These are phyloP conservation scores for Podotricha telesiphe DNA, from an alignment of 2,888 invertebrate species.

Conservation along the genomic window DNA sequence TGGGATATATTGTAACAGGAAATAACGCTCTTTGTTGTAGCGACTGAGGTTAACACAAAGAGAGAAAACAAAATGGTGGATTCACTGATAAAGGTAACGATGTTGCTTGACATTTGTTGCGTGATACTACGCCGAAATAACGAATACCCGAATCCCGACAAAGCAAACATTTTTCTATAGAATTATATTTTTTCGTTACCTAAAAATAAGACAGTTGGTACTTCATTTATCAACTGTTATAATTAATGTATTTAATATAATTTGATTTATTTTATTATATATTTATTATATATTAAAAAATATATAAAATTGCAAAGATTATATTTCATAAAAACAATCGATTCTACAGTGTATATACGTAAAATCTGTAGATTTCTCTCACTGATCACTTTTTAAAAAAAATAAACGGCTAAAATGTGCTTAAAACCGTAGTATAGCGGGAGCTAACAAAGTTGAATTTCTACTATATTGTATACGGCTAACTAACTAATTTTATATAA, in stretches of 20 bases:
- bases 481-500: too few relatives aligned
- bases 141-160: neutral
- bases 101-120: slow-evolving; percentile 35
- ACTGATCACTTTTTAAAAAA: neutral
- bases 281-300: neutral
- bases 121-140: slow-evolving; percentile 21
- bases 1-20: neutral
- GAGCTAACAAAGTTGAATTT: neutral
- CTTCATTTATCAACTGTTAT: neutral
- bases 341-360: neutral
- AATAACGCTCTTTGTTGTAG: slow-evolving; percentile 29
- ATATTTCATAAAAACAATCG: neutral
- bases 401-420: neutral
- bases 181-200: neutral
- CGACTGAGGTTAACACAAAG: slow-evolving; percentile 36
- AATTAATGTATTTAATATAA: neutral
- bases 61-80: slow-evolving; percentile 44
- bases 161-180: slow-evolving; percentile 1
- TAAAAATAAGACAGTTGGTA: neutral
- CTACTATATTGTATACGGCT: too few relatives aligned
- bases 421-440: neutral
- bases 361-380: neutral
- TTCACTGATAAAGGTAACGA: slow-evolving; percentile 33
- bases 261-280: neutral
- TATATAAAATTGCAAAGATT: neutral